Evolutionary conservation across 1,140 invertebrate species (phyloP), one percentile per base, ranked within the genome.

Genomic region (Radopholus similis): DNA sequence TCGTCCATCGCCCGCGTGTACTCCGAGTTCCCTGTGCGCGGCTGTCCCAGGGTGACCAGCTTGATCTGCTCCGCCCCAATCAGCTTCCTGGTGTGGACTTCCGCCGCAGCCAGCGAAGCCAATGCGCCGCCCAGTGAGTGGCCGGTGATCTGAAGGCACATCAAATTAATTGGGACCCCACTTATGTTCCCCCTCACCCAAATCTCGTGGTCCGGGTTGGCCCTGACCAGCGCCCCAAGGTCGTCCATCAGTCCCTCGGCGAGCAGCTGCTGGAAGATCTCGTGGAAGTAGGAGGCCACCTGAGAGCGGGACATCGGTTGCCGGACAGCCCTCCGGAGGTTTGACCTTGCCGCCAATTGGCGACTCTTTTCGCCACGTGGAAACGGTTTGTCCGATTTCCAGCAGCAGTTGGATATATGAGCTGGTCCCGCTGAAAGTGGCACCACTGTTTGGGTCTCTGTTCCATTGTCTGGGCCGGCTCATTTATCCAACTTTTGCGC

Each of bases 41-140:
- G 75, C 38, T 76, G 72, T 49, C 75, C 75, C 21, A 75, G 71
- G 18, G 75, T 76, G 63, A 74, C 60, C 30, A 76, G 51, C 58
- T 77, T 76, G 2, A 76, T 44, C 9, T 38, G 54, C n/a, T 71
- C 28, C 11, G 63, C 32, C 28, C 47, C 35, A 37, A 56, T 47
- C 28, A 62, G 35, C 15, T 64, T 40, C 51, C 60, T 64, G 26
- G 70, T 71, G 21, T 47, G 60, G 47, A 77, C 65, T 38, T 64
- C 35, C 35, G 64, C 56, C 26, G 51, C 55, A n/a, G 64, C 64
- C 6, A 66, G 28, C 2, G 64, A 38, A 8, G 64, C 64, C 49
- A 66, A 26, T 15, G 64, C 64, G 30, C 64, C 64, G 18, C 64
- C 64, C 49, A 66, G 35, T 8, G 64, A 66, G 49, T 66, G 64